Base-by-base conservation (phyloP, 2,113 vertebrate genomes). In the Vulpes lagopus region DNA sequence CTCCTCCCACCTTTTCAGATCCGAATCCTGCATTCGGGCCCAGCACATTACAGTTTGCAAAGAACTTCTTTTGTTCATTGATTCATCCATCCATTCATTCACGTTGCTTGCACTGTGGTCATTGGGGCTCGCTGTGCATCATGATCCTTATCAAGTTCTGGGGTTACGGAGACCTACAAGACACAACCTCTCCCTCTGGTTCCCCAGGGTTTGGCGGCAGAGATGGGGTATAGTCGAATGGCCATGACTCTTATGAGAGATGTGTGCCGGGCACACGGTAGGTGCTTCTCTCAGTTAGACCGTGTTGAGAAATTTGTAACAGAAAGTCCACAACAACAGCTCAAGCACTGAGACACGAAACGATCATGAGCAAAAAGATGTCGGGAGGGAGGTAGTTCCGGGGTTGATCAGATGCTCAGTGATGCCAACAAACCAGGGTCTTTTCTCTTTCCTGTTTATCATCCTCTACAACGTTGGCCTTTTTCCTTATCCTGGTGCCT, bases 1-100 rank as follows among this genome's bases (percentile, higher is more conserved):
- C 11, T 74, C 23, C 43, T 74, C 82, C 2, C 86, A 49, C 22
- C 14, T 85, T 51, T 51, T 78, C 97, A 93, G 95, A 94, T 43
- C 94, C 91, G 49, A 78, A 17, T n/a, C 8, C 57, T 80, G 12
- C 32, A 17, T 55, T 5, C 49, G 53, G n/a, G 35, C 22, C 19
- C 22, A 57, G 64, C 38, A 69, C 71, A 9, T 89, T 32, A 4
- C 20, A 19, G 1, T 55, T 74, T 20, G 2, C 60, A 38, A 90
- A 90, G 51, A 3, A 32, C 15, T 73, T 51, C 43, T 14, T 12
- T 51, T 12, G 19, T 25, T 65, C 20, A 8, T 53, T 49, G 3
- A 4, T 25, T 64, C 20, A 27, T 43, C 11, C 80, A 17, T 30
- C 22, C 23, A 25, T 38, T 43, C 9, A 4, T 20, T 78, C 59